Evolutionary conservation across 2,797 vertebrate genomes (phyloP).

Genomic region (Eulemur mongoz): DNA sequence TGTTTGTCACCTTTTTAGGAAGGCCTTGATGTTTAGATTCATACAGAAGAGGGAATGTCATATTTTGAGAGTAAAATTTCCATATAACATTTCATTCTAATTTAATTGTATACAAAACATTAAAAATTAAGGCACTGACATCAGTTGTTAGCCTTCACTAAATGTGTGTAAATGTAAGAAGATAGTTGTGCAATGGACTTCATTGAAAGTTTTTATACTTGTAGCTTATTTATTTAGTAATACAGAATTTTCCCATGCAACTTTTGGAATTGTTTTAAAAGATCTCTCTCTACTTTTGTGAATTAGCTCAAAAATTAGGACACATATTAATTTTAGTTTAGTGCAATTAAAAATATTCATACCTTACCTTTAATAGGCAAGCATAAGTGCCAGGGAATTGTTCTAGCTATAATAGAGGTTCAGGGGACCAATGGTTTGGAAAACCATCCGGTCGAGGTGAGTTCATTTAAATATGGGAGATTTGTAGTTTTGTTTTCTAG

Average conservation of each 20-base stretch:
- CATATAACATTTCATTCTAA: background rate
- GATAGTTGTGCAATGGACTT: background rate
- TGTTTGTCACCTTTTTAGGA: background rate
- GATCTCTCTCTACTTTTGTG: background rate
- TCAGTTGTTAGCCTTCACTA: background rate
- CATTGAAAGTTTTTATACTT: background rate
- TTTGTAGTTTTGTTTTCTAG: background rate
- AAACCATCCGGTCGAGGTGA: background rate
- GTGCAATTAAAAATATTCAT: constrained; percentile 28
- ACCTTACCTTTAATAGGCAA: background rate
- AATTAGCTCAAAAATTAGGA: constrained; percentile 4
- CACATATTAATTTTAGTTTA: background rate
- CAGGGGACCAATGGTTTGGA: background rate
- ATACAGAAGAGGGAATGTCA: background rate
- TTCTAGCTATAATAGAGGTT: background rate
- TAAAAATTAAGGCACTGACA: background rate
- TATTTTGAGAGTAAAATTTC: constrained; percentile 12
- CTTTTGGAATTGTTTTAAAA: background rate
- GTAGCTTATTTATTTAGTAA: background rate
- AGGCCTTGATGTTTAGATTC: background rate
- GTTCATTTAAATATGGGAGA: background rate
- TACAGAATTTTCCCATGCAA: background rate
- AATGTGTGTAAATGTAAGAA: background rate
- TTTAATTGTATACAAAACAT: background rate
- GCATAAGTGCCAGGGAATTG: background rate